Evolutionary conservation across 2,888 invertebrate species (phyloP), one percentile per base, ranked within the genome.

Genomic region (Pegoplata infirma): DNA sequence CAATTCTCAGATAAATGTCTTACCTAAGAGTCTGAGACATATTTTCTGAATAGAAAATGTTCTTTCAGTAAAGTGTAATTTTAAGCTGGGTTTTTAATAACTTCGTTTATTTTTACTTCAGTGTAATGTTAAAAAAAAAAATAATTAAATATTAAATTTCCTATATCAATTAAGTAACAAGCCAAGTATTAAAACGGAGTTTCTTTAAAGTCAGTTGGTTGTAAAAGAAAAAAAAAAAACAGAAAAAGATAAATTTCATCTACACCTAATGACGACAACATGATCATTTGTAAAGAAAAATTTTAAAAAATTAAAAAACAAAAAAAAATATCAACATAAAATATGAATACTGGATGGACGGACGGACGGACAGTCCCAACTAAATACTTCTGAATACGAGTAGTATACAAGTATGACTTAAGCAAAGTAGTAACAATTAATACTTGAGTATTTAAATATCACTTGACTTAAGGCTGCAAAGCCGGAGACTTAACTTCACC

Each of bases 371-470:
- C n/a, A n/a, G n/a, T n/a, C n/a, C n/a, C n/a, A n/a, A n/a, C n/a
- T n/a, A n/a, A n/a, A 55, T n/a, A 47, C 23, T n/a, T n/a, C n/a
- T n/a, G n/a, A 63, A 71, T 46, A 55, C 64, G 61, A 72, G 69
- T 61, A 71, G 71, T 69, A 46, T 66, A 44, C 25, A n/a, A 36
- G 36, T 23, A 25, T 28, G 63, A 8, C 63, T 67, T 71, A 58
- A 63, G 51, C 58, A 74, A 82, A 82, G 78, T 82, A 82, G 69
- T 80, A 81, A 83, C 83, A 87, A 87, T 86, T 86, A 86, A 87
- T 87, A 84, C 84, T 82, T 80, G 81, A 82, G 83, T 86, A 87
- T 87, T 87, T 87, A 87, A 87, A 86, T 85, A 86, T 85, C 85
- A 85, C 85, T 86, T 85, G 85, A 83, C 83, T 79, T 32, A 46